Evolutionary conservation across 2,797 vertebrate species (phyloP).

Genomic region (Discoglossus pictus): DNA sequence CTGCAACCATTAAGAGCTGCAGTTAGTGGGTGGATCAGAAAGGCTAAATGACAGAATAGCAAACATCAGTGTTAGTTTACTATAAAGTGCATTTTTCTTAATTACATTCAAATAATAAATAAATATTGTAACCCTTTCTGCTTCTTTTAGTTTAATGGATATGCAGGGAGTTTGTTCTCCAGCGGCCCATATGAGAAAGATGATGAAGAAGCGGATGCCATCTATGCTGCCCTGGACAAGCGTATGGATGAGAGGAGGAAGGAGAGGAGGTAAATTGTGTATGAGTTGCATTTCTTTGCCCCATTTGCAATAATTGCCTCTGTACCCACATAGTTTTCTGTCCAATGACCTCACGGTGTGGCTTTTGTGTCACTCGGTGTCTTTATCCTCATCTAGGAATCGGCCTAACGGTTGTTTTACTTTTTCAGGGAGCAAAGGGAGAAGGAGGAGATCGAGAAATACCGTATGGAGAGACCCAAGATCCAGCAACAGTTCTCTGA

Average conservation of each 20-base stretch:
- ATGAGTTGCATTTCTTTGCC: too few relatives aligned
- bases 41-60: too few relatives aligned
- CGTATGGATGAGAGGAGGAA: conserved; percentile 97
- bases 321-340: too few relatives aligned
- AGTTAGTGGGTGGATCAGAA: too few relatives aligned
- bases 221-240: conserved; percentile 94
- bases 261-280: conserved; percentile 87
- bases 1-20: too few relatives aligned
- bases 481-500: conserved; percentile 99
- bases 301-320: too few relatives aligned
- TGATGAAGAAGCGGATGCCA: conserved; percentile 95
- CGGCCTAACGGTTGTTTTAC: conserved; percentile 11
- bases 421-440: conserved; percentile 87
- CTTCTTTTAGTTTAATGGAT: conserved; percentile 88
- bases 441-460: conserved; percentile 98
- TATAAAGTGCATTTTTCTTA: too few relatives aligned
- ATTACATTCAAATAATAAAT: too few relatives aligned
- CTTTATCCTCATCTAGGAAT: not conserved
- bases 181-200: conserved; percentile 97
- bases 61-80: too few relatives aligned
- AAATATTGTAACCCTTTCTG: not conserved
- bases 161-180: conserved; percentile 96
- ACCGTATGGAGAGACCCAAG: conserved; percentile 97
- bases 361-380: too few relatives aligned
- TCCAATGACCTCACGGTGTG: too few relatives aligned